These are phyloP conservation scores for Neodiprion lecontei DNA, from an alignment of 1,140 invertebrate genomes.

Conservation along the genomic window DNA sequence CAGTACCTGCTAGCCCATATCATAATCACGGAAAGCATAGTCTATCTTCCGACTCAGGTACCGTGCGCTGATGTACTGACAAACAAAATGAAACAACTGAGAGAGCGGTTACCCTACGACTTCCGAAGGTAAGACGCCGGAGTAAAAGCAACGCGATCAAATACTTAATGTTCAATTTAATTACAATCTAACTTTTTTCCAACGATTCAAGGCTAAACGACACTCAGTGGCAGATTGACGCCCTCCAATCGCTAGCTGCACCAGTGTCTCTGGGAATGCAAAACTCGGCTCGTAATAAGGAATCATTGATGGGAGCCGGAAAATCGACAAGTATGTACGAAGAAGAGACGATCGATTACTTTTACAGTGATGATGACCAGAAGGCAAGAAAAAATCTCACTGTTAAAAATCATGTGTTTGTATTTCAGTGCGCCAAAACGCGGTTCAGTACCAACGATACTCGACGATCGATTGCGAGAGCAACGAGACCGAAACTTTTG, in stretches of 20 bases:
- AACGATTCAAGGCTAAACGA: slow-evolving; percentile 32
- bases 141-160: too few species aligned
- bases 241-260: slow-evolving; percentile 25
- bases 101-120: slow-evolving; percentile 32
- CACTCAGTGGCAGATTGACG: slow-evolving; percentile 39
- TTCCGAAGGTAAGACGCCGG: slow-evolving; percentile 31
- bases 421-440: too few species aligned
- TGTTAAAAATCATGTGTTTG: too few species aligned
- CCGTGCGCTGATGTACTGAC: slow-evolving; percentile 37
- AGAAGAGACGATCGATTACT: too few species aligned
- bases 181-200: too few species aligned
- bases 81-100: slow-evolving; percentile 33
- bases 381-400: too few species aligned
- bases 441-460: too few species aligned
- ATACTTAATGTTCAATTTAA: too few species aligned
- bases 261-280: neutral
- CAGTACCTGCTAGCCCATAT: slow-evolving; percentile 49
- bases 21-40: slow-evolving; percentile 42
- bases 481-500: slow-evolving; percentile 41
- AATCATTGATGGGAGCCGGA: too few species aligned
- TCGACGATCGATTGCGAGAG: slow-evolving; percentile 40
- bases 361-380: too few species aligned
- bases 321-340: too few species aligned
- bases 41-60: slow-evolving; percentile 34
- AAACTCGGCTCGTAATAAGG: too few species aligned